Conservation (phyloP, 2,113 vertebrate genomes). For the Nycticorax nycticorax region DNA sequence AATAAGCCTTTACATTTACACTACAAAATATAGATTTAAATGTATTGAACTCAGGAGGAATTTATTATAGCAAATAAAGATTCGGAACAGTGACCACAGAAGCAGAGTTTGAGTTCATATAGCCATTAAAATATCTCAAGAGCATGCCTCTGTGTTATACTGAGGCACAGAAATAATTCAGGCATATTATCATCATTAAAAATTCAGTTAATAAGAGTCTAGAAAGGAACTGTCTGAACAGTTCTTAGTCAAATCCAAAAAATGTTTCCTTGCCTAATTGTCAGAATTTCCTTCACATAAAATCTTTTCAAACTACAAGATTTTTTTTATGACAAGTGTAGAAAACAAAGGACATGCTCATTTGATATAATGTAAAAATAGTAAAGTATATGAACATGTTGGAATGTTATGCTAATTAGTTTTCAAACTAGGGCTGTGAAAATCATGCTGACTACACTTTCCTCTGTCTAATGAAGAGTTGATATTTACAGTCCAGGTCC, state of each 20-base stretch:
- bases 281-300: not conserved
- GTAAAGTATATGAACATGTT: not conserved
- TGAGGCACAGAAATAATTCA: not conserved
- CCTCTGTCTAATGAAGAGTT: not conserved
- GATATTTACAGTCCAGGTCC: not conserved
- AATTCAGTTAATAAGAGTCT: not conserved
- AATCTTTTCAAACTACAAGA: not conserved
- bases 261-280: not conserved
- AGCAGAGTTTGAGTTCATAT: not conserved
- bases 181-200: not conserved
- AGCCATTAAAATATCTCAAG: not conserved
- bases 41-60: not conserved
- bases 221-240: not conserved
- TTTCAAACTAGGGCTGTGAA: not conserved
- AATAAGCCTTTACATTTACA: not conserved
- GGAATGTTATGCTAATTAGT: not conserved
- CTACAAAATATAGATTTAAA: not conserved
- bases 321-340: not conserved
- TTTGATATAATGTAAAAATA: not conserved
- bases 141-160: not conserved
- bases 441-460: not conserved
- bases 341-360: not conserved
- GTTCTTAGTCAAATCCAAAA: not conserved
- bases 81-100: not conserved
- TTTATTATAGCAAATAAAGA: not conserved